These are phyloP conservation scores for Caiman crocodilus DNA, from an alignment of 2,797 vertebrate species.

Conservation along the genomic window DNA sequence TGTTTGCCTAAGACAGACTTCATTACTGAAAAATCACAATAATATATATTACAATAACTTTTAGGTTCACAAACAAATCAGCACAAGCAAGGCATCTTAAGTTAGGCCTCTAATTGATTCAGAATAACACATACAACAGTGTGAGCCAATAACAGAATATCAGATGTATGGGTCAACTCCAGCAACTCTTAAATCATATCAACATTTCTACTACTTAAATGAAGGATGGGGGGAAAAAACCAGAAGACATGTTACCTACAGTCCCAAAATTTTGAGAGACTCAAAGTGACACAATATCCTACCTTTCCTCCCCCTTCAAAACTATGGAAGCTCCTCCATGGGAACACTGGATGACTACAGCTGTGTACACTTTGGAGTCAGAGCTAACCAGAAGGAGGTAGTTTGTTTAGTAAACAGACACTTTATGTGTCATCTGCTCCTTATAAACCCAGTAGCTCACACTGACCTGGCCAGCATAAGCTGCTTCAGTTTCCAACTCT, in stretches of 20 bases:
- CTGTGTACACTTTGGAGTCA: background rate
- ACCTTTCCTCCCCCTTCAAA: background rate
- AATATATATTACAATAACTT: background rate
- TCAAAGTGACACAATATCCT: background rate
- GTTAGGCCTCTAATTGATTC: background rate
- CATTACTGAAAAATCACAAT: background rate
- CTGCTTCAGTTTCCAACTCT: constrained; percentile 71
- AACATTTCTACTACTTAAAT: background rate
- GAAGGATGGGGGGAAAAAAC: background rate
- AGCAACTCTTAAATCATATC: background rate
- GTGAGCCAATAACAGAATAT: background rate
- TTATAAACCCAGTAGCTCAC: constrained; percentile 68
- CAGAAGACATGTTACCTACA: background rate
- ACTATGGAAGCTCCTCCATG: background rate
- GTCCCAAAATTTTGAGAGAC: background rate
- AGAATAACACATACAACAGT: background rate
- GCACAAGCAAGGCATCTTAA: background rate
- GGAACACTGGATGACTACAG: constrained; percentile 4
- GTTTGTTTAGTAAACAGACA: constrained; percentile 65
- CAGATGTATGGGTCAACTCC: background rate
- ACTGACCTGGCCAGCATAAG: constrained; percentile 70
- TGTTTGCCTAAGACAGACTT: background rate
- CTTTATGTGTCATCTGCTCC: constrained; percentile 68
- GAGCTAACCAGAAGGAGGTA: constrained; percentile 56
- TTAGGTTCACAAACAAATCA: background rate